phyloP scores from a whole-genome alignment of 2,888 invertebrate genomes.

The Amphipoea lucens region DNA sequence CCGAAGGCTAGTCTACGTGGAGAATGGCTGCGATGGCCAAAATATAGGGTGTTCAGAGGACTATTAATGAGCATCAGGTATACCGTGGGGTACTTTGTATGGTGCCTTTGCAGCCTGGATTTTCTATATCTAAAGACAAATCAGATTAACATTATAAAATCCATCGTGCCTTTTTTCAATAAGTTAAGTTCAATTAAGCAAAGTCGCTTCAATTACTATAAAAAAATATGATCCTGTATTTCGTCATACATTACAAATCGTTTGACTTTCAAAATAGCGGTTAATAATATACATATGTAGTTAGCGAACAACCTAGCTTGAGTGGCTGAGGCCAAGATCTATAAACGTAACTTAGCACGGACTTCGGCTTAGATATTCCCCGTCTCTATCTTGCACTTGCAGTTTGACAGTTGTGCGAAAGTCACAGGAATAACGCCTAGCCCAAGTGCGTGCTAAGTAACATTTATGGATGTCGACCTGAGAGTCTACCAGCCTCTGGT shows the following conservation, averaged over 20 bases:
- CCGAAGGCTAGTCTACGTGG: not conserved
- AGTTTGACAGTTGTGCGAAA: not conserved
- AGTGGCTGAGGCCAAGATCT: not conserved
- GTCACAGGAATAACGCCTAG: not conserved
- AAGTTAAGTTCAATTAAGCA: not conserved
- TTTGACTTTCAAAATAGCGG: slow-evolving; percentile 32
- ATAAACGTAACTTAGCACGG: not conserved
- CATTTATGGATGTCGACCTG: not conserved
- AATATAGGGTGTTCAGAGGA: not conserved
- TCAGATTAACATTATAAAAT: not conserved
- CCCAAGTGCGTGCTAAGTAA: not conserved
- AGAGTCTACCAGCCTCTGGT: slow-evolving; percentile 29
- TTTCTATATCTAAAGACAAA: not conserved
- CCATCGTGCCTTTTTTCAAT: not conserved
- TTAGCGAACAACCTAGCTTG: not conserved
- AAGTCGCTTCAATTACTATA: slow-evolving; percentile 25
- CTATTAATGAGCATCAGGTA: not conserved
- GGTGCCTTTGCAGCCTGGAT: not conserved
- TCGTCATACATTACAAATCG: slow-evolving; percentile 35
- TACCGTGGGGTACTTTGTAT: not conserved
- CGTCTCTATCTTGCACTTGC: not conserved
- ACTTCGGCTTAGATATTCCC: not conserved
- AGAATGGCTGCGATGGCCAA: not conserved
- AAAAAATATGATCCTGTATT: slow-evolving; percentile 2
- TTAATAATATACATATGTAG: not conserved